Conservation (phyloP, 2,113 vertebrate genomes). For the Vireo altiloquus region DNA sequence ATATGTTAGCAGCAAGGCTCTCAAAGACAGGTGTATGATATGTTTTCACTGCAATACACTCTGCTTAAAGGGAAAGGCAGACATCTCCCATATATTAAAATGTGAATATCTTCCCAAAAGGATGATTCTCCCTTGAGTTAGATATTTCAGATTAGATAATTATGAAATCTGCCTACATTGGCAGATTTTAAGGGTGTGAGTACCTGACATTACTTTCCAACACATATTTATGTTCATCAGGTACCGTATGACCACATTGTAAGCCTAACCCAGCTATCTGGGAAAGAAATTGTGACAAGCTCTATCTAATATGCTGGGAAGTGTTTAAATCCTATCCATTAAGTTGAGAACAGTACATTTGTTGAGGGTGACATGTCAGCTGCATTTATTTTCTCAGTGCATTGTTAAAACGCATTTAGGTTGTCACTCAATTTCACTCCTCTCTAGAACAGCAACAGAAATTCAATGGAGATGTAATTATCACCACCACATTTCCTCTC, state of each 20-base stretch:
- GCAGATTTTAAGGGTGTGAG: neutral
- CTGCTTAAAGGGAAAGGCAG: neutral
- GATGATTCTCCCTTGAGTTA: neutral
- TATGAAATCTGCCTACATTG: neutral
- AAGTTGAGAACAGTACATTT: neutral
- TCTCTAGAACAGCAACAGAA: neutral
- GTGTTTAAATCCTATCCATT: neutral
- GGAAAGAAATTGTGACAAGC: neutral
- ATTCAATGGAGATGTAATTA: constrained; percentile 25
- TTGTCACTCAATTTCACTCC: constrained; percentile 1
- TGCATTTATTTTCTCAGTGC: neutral
- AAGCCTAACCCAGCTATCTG: neutral
- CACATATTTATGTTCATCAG: neutral
- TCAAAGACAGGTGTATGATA: neutral
- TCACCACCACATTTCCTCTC: constrained; percentile 1
- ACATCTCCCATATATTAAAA: neutral
- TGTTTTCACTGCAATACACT: neutral
- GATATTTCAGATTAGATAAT: neutral
- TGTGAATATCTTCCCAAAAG: neutral
- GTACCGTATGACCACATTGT: neutral
- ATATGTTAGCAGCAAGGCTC: neutral
- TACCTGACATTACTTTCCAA: neutral
- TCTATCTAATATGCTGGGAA: neutral
- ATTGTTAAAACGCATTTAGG: neutral
- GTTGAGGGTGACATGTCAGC: neutral